These are phyloP conservation scores for Chrysocyon brachyurus DNA, from an alignment of 2,797 vertebrate genomes.

Conservation along the genomic window DNA sequence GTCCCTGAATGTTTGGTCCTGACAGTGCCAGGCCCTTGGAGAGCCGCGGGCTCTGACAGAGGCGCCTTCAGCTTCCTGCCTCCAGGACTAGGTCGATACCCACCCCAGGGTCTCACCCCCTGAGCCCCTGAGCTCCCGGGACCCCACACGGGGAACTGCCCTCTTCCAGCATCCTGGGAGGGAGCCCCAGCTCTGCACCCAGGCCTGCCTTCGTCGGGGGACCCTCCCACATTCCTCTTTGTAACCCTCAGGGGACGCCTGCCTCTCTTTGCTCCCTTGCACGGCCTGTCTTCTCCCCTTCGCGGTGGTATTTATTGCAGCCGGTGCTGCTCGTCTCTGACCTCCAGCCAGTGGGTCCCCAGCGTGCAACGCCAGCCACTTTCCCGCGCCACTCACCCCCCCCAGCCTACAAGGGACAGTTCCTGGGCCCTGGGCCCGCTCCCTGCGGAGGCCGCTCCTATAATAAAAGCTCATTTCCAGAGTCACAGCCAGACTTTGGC, in stretches of 20 bases:
- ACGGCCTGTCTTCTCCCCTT: not conserved
- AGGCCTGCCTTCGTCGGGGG: not conserved
- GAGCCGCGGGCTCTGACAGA: not conserved
- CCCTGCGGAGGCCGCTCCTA: not conserved
- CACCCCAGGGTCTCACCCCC: not conserved
- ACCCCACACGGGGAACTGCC: not conserved
- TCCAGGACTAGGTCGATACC: not conserved
- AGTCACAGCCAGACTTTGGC: not conserved
- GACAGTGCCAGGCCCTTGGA: not conserved
- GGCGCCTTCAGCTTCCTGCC: not conserved
- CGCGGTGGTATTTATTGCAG: not conserved
- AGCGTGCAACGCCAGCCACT: not conserved
- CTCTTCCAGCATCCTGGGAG: not conserved
- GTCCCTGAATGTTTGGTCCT: not conserved
- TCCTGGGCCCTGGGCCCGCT: not conserved
- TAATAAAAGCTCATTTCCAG: slow-evolving; percentile 20
- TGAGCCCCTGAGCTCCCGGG: rapidly evolving
- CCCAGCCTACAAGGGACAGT: not conserved
- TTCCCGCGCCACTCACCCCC: not conserved
- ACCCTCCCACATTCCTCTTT: not conserved
- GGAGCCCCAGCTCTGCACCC: not conserved
- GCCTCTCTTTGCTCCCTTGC: rapidly evolving
- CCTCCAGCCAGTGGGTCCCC: not conserved
- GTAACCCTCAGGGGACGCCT: not conserved
- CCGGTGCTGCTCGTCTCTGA: not conserved